Base-by-base conservation (phyloP, 2,888 invertebrate species). In the Orthosia cruda region DNA sequence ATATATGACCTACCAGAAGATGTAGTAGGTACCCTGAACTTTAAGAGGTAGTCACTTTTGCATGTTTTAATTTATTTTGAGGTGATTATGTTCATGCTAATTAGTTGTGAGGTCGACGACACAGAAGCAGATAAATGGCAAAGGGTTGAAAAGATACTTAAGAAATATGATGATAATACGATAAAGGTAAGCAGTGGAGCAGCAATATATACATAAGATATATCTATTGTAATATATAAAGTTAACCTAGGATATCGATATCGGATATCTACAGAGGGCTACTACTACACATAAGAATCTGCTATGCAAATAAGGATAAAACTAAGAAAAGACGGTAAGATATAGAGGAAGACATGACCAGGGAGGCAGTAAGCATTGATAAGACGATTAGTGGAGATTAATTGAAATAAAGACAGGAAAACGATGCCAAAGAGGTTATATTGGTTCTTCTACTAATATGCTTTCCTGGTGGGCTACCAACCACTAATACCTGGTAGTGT, bases 21-120 rank as follows among this genome's bases (percentile, higher is more conserved):
- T 61, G 64, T 40, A 59, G 55, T 58, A 1, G 57, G 55, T 58
- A 1, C 49, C 49, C 58, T 83, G 81, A 79, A 79, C 81, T 83
- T 83, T 81, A 68, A 40, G 32, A 26, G 52, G 45, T 26, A 58
- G 62, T 55, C 45, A 13, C 18, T 66, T 40, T n/a, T 52, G 23
- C 23, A 65, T 23, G 20, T 45, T 61, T 64, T 59, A 49, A 76
- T 64, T 74, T 63, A 62, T 74, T n/a, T 63, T 23, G 4, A 16
- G 50, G 23, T 62, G 18, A 63, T 26, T 62, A 7, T 62, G 2
- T 16, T 59, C 7, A 32, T 50, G n/a, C 7, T 68, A 13, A 77
- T 55, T 52, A 47, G 12, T 68, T n/a, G 13, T 16, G 11, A 47
- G 12, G 15, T 50, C 18, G 11, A 23, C 16, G 16, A 47, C n/a